These are phyloP conservation scores for Callorhinus ursinus DNA, from an alignment of 2,113 vertebrate genomes.

Conservation along the genomic window DNA sequence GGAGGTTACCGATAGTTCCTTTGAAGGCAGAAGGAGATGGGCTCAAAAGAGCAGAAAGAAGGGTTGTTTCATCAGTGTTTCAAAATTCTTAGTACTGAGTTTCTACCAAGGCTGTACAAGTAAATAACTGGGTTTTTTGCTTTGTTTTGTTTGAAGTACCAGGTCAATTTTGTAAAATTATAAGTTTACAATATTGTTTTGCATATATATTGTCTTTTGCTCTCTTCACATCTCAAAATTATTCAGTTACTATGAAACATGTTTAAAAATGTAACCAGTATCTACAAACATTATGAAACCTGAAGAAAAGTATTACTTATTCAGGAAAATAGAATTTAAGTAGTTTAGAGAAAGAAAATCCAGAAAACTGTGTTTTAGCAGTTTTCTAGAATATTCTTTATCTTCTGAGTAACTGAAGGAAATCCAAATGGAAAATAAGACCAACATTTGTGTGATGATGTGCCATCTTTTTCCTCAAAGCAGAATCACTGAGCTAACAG, in stretches of 20 bases:
- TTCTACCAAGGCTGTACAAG: not conserved
- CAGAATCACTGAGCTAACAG: not conserved
- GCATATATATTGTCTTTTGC: not conserved
- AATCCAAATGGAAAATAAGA: not conserved
- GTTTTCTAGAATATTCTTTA: constrained; percentile 1
- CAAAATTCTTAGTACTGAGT: not conserved
- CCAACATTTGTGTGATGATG: not conserved
- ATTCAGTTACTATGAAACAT: constrained; percentile 7
- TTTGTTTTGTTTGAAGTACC: not conserved
- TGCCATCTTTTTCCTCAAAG: not conserved
- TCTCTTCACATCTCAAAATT: not conserved
- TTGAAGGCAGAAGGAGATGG: not conserved
- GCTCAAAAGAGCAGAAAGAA: not conserved
- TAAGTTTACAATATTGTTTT: not conserved
- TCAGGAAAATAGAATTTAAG: not conserved
- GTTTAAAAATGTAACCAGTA: not conserved
- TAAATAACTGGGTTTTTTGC: not conserved
- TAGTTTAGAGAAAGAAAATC: not conserved
- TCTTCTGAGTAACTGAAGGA: not conserved
- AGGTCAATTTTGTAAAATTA: not conserved
- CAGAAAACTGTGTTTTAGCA: not conserved
- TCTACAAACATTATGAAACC: not conserved
- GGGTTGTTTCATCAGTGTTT: not conserved
- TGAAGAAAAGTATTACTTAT: not conserved
- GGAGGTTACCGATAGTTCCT: not conserved